A percentile compares a stretch with the other conserved stretches of the same genome.
Conservation (phyloP, 2,797 vertebrate genomes). For the Chaunax sp. region DNA sequence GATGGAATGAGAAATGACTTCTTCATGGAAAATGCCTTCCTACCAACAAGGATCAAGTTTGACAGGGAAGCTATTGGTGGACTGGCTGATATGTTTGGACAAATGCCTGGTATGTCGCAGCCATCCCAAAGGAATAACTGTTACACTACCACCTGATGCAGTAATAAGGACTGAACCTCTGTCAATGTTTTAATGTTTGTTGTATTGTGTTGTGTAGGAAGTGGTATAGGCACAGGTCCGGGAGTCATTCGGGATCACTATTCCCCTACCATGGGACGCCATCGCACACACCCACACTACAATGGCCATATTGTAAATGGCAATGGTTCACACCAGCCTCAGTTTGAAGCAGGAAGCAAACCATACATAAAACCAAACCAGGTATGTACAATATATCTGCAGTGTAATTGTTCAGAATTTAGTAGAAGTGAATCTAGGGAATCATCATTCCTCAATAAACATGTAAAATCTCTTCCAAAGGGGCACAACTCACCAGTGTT, state of each 20-base stretch:
- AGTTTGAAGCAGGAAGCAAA: slow-evolving; percentile 93
- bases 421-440: background rate
- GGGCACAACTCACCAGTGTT: slow-evolving; percentile 96
- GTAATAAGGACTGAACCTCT: fast-evolving
- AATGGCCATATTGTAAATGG: slow-evolving; percentile 94
- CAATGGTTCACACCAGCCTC: slow-evolving; percentile 89
- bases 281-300: slow-evolving; percentile 95
- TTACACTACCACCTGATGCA: too few relatives aligned
- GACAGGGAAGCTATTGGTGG: slow-evolving; percentile 97
- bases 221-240: slow-evolving; percentile 98
- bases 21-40: slow-evolving; percentile 95
- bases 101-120: slow-evolving; percentile 92
- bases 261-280: slow-evolving; percentile 97
- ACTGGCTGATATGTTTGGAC: slow-evolving; percentile 99
- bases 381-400: slow-evolving; percentile 73
- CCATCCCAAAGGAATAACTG: background rate
- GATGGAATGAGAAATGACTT: slow-evolving; percentile 95
- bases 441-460: background rate
- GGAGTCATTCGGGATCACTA: slow-evolving; percentile 99
- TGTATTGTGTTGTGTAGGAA: slow-evolving; percentile 79
- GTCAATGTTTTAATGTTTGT: background rate
- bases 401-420: background rate
- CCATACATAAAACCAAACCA: slow-evolving; percentile 93
- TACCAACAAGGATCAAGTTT: slow-evolving; percentile 94
- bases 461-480: slow-evolving; percentile 67